A percentile compares a stretch with the other conserved stretches of the same genome.
Conservation (phyloP, 1,140 invertebrate species). For the Mercenaria mercenaria region DNA sequence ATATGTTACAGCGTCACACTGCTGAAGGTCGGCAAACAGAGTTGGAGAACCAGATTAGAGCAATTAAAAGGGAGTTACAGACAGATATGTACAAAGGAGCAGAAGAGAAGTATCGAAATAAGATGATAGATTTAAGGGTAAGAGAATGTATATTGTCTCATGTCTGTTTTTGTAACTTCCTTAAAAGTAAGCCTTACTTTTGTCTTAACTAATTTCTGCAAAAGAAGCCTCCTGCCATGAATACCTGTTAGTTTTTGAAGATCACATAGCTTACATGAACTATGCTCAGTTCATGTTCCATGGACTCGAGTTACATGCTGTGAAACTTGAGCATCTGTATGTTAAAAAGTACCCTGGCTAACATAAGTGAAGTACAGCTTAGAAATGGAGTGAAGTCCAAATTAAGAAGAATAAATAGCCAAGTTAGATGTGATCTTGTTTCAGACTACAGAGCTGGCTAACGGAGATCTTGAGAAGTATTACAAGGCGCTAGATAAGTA, state of each 20-base stretch:
- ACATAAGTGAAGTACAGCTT: no score
- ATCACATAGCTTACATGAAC: no score
- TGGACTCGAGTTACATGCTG: no score
- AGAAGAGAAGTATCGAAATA: slow-evolving; percentile 83
- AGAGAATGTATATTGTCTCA: slow-evolving; percentile 71
- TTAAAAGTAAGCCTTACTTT: background rate
- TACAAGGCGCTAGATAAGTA: slow-evolving; percentile 93
- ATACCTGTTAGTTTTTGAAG: no score
- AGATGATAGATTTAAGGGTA: slow-evolving; percentile 86
- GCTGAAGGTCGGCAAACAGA: slow-evolving; percentile 80
- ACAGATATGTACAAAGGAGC: slow-evolving; percentile 85
- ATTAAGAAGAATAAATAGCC: no score
- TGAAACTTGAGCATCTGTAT: no score
- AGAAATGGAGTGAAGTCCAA: no score
- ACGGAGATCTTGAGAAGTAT: slow-evolving; percentile 89
- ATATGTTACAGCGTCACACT: slow-evolving; percentile 40
- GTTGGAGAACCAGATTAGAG: slow-evolving; percentile 81
- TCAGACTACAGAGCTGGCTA: slow-evolving; percentile 88
- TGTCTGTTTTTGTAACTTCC: background rate
- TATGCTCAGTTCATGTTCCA: no score
- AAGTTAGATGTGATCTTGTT: slow-evolving; percentile 34
- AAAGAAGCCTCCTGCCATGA: background rate
- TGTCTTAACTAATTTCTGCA: background rate
- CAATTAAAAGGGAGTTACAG: slow-evolving; percentile 82
- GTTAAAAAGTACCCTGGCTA: no score